phyloP scores from a whole-genome alignment of 1,140 invertebrate species.

The Aphelenchoides avenae region DNA sequence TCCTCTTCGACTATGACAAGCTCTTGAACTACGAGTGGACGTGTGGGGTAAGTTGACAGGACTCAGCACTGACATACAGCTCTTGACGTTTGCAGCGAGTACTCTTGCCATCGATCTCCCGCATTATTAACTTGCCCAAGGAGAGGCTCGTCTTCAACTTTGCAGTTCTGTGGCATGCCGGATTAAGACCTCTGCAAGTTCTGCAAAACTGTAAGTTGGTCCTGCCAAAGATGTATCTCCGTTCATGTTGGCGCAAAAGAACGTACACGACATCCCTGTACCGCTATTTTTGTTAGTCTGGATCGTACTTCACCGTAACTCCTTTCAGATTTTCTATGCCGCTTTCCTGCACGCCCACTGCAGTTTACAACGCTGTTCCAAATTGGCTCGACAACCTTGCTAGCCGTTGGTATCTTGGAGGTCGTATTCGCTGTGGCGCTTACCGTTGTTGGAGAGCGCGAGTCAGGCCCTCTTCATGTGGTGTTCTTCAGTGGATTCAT shows the following conservation, averaged over 20 bases:
- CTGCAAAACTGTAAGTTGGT: slow-evolving; percentile 24
- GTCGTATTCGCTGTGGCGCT: slow-evolving; percentile 20
- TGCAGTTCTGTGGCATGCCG: neutral
- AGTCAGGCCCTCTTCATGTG: slow-evolving; percentile 14
- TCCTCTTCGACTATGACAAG: slow-evolving; percentile 19
- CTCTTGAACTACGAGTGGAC: slow-evolving; percentile 30
- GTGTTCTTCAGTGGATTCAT: slow-evolving; percentile 25
- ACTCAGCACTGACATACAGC: neutral
- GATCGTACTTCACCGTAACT: neutral
- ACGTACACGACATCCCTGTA: neutral
- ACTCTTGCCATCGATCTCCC: slow-evolving; percentile 22
- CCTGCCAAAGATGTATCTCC: neutral
- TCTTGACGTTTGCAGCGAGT: slow-evolving; percentile 21
- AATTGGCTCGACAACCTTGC: neutral
- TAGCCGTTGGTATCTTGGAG: slow-evolving; percentile 11
- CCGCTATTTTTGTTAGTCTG: neutral
- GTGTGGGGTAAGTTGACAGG: slow-evolving; percentile 12
- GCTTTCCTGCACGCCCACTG: neutral
- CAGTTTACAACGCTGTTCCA: slow-evolving; percentile 14
- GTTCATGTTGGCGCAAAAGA: neutral
- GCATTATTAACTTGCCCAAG: slow-evolving; percentile 28
- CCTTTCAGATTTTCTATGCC: neutral
- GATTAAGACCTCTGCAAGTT: slow-evolving; percentile 17
- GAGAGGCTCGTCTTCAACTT: slow-evolving; percentile 18
- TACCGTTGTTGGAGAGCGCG: slow-evolving; percentile 24